Evolutionary conservation across 2,797 vertebrate genomes (phyloP).

Genomic region (Carduelis carduelis): DNA sequence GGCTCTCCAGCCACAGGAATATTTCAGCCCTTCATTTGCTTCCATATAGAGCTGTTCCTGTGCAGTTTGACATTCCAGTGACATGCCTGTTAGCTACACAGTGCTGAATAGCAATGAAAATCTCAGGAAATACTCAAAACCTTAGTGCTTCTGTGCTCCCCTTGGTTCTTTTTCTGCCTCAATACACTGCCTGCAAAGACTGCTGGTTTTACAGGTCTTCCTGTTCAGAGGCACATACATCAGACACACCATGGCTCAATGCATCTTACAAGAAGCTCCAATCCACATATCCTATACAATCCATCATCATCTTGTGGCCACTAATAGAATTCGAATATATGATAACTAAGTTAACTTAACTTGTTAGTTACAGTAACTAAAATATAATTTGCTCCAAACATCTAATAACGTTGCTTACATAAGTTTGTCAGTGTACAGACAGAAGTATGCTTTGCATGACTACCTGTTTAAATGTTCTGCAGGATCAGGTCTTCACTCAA

Average conservation of each 20-base stretch:
- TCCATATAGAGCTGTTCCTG: not conserved
- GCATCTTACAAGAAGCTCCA: not conserved
- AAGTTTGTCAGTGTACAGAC: not conserved
- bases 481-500: not conserved
- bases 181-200: not conserved
- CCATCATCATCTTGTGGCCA: not conserved
- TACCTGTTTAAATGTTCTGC: not conserved
- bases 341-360: not conserved
- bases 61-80: not conserved
- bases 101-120: not conserved
- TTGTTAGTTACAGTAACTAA: not conserved
- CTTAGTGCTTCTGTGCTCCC: not conserved
- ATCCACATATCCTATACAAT: not conserved
- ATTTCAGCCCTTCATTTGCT: not conserved
- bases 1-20: not conserved
- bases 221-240: not conserved
- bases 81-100: not conserved
- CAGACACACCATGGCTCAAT: not conserved
- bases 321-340: not conserved
- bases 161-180: not conserved
- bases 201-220: not conserved
- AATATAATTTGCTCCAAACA: not conserved
- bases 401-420: accelerated
- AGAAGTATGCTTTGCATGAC: not conserved
- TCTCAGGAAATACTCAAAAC: not conserved